Percentiles rank a stretch among this genome's conserved stretches.
phyloP scores from a whole-genome alignment of 2,888 invertebrate species.

The Molorchus minor region DNA sequence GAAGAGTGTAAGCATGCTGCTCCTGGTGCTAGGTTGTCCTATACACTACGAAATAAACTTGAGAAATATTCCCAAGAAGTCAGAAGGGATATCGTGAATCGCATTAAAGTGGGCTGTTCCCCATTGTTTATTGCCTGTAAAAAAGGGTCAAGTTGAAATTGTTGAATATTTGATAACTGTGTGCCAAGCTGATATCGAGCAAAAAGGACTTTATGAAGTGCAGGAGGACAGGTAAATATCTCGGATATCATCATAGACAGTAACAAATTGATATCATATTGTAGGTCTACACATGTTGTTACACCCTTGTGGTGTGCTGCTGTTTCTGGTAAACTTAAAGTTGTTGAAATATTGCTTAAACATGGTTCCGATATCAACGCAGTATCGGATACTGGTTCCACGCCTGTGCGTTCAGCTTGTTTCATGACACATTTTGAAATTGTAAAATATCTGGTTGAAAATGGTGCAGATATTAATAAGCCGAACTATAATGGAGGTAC shows the following conservation, averaged over 20 bases:
- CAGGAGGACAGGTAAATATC: slow-evolving; percentile 73
- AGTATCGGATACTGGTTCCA: slow-evolving; percentile 86
- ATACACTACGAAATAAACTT: slow-evolving; percentile 65
- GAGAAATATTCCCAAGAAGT: slow-evolving; percentile 69
- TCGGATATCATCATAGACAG: not conserved
- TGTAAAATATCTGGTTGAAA: slow-evolving; percentile 77
- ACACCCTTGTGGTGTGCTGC: slow-evolving; percentile 94
- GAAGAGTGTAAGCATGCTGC: slow-evolving; percentile 73
- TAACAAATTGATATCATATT: slow-evolving; percentile 26
- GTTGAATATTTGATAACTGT: slow-evolving; percentile 85
- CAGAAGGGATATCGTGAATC: slow-evolving; percentile 74
- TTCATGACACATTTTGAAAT: slow-evolving; percentile 90
- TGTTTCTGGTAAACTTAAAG: slow-evolving; percentile 81
- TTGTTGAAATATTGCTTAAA: slow-evolving; percentile 79
- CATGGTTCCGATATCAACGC: slow-evolving; percentile 89
- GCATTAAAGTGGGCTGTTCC: slow-evolving; percentile 79
- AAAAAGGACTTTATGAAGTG: slow-evolving; percentile 85
- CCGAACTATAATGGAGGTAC: slow-evolving; percentile 93
- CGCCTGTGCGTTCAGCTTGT: slow-evolving; percentile 90
- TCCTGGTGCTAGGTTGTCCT: slow-evolving; percentile 74
- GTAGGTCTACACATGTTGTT: slow-evolving; percentile 77
- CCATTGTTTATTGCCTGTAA: slow-evolving; percentile 83
- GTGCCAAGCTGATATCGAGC: slow-evolving; percentile 87
- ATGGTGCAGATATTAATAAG: slow-evolving; percentile 84
- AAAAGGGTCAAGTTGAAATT: slow-evolving; percentile 82